These are phyloP conservation scores for Paracanthobrama guichenoti DNA, from an alignment of 2,113 vertebrate genomes.

Conservation along the genomic window DNA sequence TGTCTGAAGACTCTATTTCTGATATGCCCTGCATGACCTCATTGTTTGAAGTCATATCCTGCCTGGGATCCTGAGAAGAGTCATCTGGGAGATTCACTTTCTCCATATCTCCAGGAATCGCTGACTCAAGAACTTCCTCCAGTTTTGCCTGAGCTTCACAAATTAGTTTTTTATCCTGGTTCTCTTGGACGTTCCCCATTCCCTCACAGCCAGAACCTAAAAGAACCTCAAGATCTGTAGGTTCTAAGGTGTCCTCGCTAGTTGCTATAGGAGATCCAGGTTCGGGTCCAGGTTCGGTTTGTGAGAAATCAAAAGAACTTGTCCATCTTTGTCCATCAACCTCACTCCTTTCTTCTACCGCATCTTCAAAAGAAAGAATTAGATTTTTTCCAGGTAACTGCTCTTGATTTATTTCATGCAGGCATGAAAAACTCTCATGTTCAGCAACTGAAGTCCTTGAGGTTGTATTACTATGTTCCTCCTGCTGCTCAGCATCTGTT, in stretches of 20 bases:
- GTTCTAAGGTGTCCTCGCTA: slow-evolving; percentile 43
- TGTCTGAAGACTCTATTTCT: background rate
- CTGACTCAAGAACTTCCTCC: slow-evolving; percentile 18
- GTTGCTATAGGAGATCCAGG: slow-evolving; percentile 47
- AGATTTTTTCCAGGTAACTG: slow-evolving; percentile 6
- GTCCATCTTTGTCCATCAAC: slow-evolving; percentile 20
- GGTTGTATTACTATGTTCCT: background rate
- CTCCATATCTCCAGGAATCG: background rate
- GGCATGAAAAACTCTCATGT: background rate
- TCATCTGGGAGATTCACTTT: background rate
- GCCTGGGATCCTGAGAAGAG: background rate
- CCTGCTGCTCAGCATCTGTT: background rate
- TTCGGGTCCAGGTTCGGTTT: slow-evolving; percentile 37
- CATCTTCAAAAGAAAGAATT: slow-evolving; percentile 7
- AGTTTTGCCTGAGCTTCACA: background rate
- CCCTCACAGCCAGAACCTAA: background rate
- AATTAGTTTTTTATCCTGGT: background rate
- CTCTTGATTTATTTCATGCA: background rate
- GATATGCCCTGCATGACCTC: background rate
- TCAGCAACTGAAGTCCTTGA: background rate
- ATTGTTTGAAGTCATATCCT: background rate
- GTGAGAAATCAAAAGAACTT: background rate
- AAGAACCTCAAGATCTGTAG: slow-evolving; percentile 34
- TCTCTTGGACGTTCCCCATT: background rate
- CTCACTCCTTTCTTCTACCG: slow-evolving; percentile 23